These are phyloP conservation scores for Crotalus tigris DNA, from an alignment of 2,113 vertebrate species.

Conservation along the genomic window DNA sequence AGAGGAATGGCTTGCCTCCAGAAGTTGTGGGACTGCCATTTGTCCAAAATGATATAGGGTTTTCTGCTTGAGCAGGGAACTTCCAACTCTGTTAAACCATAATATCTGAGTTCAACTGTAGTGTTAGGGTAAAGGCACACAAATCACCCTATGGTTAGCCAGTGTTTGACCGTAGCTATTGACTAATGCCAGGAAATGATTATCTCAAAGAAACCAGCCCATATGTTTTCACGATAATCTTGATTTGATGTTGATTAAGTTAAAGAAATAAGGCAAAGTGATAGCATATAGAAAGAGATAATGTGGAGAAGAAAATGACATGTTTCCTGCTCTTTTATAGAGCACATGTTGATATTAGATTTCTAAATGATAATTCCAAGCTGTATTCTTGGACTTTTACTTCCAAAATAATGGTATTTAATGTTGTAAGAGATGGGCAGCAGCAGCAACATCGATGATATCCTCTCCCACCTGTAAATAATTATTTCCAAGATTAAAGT, in stretches of 20 bases:
- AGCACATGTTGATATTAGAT: background rate
- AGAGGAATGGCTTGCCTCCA: no score
- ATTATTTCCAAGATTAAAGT: background rate
- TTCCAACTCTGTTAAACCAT: background rate
- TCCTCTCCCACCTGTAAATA: constrained; percentile 10
- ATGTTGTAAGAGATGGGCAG: background rate
- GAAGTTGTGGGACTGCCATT: background rate
- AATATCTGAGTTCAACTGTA: background rate
- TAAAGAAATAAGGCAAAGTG: background rate
- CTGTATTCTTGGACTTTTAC: background rate
- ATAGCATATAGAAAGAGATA: background rate
- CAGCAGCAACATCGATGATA: constrained; percentile 22
- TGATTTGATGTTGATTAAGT: background rate
- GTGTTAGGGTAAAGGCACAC: background rate
- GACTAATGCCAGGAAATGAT: background rate
- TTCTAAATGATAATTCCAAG: background rate
- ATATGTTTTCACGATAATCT: background rate
- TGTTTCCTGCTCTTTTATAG: background rate
- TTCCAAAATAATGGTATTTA: background rate
- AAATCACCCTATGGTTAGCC: background rate
- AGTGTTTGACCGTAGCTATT: background rate
- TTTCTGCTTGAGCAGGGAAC: background rate
- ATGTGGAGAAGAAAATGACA: background rate
- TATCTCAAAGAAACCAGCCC: background rate
- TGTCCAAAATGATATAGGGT: background rate